phyloP scores from a whole-genome alignment of 2,888 invertebrate species.

The Patella caerulea region DNA sequence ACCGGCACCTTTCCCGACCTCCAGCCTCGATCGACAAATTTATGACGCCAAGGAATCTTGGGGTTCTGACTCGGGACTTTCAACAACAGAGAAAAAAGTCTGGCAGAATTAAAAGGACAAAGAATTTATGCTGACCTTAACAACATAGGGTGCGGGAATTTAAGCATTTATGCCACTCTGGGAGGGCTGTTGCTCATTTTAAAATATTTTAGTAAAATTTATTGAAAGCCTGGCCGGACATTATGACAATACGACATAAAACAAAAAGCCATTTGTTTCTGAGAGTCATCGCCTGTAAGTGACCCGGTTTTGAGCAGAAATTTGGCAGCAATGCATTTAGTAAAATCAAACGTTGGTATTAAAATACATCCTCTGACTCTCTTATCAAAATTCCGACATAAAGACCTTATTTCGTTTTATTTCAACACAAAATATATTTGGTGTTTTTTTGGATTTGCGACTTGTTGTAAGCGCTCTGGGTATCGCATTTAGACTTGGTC shows the following conservation, averaged over 20 bases:
- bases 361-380: not conserved
- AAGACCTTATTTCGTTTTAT: not conserved
- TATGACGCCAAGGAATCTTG: not conserved
- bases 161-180: constrained; percentile 1
- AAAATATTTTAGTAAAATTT: constrained; percentile 2
- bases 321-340: not conserved
- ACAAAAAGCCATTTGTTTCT: constrained; percentile 1
- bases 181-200: constrained; percentile 7
- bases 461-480: constrained; percentile 5
- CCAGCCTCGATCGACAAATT: constrained; percentile 2
- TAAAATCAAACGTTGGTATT: not conserved
- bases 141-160: not conserved
- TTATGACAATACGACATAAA: constrained; percentile 2
- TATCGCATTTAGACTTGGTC: constrained; percentile 1
- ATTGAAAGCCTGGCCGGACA: constrained; percentile 9
- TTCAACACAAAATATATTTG: not conserved
- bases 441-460: not conserved
- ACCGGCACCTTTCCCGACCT: not conserved
- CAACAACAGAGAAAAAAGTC: not conserved
- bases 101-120: not conserved
- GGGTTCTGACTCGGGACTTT: not conserved
- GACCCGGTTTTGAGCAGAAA: not conserved
- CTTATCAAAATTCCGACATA: not conserved
- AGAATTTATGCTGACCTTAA: not conserved
- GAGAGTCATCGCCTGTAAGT: not conserved